phyloP scores from a whole-genome alignment of 23 tunicate species.

The Trididemnum miniatum region DNA sequence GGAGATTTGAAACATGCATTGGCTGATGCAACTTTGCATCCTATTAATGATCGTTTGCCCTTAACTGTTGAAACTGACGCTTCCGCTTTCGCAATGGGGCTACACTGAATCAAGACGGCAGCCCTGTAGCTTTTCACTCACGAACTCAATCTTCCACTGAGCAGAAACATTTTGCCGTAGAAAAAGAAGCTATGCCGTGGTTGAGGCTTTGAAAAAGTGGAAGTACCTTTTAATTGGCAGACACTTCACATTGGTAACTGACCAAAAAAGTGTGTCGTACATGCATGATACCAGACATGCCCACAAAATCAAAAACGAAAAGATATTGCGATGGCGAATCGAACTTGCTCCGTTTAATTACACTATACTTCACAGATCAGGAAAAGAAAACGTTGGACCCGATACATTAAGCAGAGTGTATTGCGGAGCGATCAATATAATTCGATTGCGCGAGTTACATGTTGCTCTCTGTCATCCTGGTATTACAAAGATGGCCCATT shows the following conservation, averaged over 20 bases:
- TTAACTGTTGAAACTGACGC: background rate
- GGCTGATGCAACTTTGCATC: background rate
- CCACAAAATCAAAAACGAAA: background rate
- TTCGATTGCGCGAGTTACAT: slow-evolving; percentile 1
- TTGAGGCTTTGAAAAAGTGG: background rate
- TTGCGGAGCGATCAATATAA: background rate
- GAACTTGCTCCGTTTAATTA: background rate
- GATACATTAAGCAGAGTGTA: background rate
- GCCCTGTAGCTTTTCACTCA: background rate
- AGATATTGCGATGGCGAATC: background rate
- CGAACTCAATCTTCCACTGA: slow-evolving; percentile 4
- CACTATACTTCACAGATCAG: background rate
- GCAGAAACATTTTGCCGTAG: slow-evolving; percentile 23
- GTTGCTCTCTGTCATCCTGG: slow-evolving; percentile 33
- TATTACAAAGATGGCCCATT: slow-evolving; percentile 18
- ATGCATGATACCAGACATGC: background rate
- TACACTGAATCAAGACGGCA: background rate
- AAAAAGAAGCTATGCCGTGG: slow-evolving; percentile 27
- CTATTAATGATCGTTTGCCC: background rate
- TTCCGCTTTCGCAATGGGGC: background rate
- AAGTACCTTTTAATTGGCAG: background rate
- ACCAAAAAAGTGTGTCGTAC: background rate
- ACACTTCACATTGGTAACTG: background rate
- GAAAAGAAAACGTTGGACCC: background rate
- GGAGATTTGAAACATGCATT: background rate